phyloP scores from a whole-genome alignment of 2,113 vertebrate species.

The Phrynocephalus versicolor region DNA sequence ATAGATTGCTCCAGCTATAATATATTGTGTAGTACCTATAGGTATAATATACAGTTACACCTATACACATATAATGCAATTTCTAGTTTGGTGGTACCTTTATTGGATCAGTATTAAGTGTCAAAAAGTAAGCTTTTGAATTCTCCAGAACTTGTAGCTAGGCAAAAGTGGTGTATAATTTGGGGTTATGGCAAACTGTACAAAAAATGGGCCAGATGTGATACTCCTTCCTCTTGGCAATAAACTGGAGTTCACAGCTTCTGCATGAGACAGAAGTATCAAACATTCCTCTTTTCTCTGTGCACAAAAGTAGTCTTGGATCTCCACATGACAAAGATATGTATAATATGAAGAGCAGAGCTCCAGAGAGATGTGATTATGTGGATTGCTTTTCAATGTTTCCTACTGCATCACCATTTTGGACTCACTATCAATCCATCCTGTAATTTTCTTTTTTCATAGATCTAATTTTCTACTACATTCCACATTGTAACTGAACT shows the following conservation, averaged over 20 bases:
- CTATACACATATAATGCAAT: neutral
- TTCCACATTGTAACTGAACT: constrained; percentile 36
- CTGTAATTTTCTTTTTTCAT: neutral
- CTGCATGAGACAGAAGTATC: too few species aligned
- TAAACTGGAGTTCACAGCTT: too few species aligned
- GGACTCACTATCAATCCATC: neutral
- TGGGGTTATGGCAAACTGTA: too few species aligned
- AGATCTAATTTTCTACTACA: neutral
- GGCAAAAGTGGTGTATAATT: too few species aligned
- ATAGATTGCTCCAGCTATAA: neutral
- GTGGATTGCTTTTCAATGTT: neutral
- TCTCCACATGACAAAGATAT: neutral
- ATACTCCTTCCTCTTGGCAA: too few species aligned
- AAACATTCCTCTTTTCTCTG: too few species aligned
- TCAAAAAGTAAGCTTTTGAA: too few species aligned
- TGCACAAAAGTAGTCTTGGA: too few species aligned
- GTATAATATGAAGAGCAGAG: neutral
- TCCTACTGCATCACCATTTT: neutral
- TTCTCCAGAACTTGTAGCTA: too few species aligned
- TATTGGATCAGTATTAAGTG: too few species aligned
- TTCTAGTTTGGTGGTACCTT: too few species aligned
- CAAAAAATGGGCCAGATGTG: too few species aligned
- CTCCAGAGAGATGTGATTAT: neutral
- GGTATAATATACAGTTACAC: neutral
- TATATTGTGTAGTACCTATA: neutral